Base-by-base conservation (phyloP, 2,113 vertebrate species). In the Formicarius rufipectus region DNA sequence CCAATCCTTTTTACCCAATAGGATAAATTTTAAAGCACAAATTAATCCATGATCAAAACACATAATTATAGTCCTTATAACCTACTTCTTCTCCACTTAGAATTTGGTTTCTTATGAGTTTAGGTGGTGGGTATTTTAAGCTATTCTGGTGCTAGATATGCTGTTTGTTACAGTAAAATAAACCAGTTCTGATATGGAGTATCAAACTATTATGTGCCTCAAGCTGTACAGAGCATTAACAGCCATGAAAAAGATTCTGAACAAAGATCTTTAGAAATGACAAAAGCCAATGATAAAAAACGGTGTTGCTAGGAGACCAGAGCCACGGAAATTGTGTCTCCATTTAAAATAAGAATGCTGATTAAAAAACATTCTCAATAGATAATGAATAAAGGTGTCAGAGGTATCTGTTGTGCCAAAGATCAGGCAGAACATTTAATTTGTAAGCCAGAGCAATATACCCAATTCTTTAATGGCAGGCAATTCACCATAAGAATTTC, bases 241-340 rank as follows among this genome's bases (percentile, higher is more conserved):
- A 78, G 11, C 35, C 63, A 47, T n/a, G 49, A 87, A 85, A 68
- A 76, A 1, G 8, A 52, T 87, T 89, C 49, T 73, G 53, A 75
- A 75, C 39, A 56, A 12, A 52, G 23, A 75, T 40, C 35, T 87
- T 76, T 60, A 31, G 52, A 94, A 94, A 82, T 79, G 28, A 76
- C 16, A 60, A 37, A 87, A 90, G 50, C 82, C 82, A 49, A 27
- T 60, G 35, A 81, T 35, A 93, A 55, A 91, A 89, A 94, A 74
- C 33, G 44, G 1, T 44, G 92, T 96, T 97, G 74, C 94, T 96
- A 94, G 58, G 94, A 95, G 30, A 96, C 85, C 7, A 56, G 20
- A 93, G 39, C 7, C 22, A 85, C n/a, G 53, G 66, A 91, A 95
- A 89, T 37, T 52, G 4, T 78, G 22, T 77, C 45, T 85, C 50